Percentiles rank a stretch among this genome's conserved stretches.
Conservation (phyloP, 1,140 invertebrate genomes). For the Babylonia areolata region DNA sequence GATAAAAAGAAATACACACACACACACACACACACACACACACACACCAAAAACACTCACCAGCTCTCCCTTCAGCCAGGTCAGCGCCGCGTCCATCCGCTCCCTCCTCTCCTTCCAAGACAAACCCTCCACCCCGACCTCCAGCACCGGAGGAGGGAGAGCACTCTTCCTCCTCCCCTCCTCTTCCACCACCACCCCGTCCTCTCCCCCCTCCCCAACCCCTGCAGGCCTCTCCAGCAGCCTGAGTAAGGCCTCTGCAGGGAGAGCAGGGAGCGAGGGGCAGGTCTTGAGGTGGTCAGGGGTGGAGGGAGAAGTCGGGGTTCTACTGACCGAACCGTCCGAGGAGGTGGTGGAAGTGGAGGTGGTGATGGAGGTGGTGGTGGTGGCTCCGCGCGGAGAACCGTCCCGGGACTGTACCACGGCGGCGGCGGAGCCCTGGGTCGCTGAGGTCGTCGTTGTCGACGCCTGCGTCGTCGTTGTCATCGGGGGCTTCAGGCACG, state of each 20-base stretch:
- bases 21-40: neutral
- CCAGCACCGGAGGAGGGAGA: neutral
- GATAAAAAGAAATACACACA: no score
- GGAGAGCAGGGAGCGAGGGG: neutral
- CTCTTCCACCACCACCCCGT: neutral
- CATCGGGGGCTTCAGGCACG: slow-evolving; percentile 24
- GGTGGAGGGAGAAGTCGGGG: neutral
- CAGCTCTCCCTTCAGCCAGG: slow-evolving; percentile 44
- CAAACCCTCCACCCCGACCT: neutral
- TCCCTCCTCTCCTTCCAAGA: slow-evolving; percentile 24
- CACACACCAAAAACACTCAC: slow-evolving; percentile 27
- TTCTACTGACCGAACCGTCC: neutral
- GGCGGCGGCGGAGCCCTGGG: neutral
- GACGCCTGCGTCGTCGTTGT: slow-evolving; percentile 8
- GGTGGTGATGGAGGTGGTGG: no score
- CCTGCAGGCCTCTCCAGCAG: neutral
- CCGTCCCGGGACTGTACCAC: neutral
- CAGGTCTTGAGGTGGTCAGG: slow-evolving; percentile 6
- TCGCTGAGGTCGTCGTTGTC: neutral
- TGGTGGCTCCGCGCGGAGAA: no score
- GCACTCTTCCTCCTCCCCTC: neutral
- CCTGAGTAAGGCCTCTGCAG: neutral
- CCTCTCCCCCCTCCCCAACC: neutral
- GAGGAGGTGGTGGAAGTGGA: neutral
- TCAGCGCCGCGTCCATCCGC: slow-evolving; percentile 40